Conservation (phyloP, 2,113 vertebrate genomes). For the Canis aureus region DNA sequence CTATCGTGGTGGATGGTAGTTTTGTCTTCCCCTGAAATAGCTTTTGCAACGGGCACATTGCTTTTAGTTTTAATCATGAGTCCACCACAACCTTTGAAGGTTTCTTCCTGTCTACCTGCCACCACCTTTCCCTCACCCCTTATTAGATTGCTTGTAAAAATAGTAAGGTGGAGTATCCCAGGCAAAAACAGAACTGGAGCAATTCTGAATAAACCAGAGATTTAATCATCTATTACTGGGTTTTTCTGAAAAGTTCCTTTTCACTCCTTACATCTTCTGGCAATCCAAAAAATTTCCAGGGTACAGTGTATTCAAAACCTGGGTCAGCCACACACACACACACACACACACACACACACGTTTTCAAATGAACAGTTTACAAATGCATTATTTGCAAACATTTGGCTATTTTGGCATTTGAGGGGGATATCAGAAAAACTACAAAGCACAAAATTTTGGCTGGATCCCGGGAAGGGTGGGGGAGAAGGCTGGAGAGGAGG, state of each 20-base stretch:
- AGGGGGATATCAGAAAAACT: background rate
- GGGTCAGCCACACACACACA: background rate
- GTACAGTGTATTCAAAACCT: background rate
- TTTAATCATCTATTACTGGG: background rate
- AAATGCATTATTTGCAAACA: constrained; percentile 23
- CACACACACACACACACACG: background rate
- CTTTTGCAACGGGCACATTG: background rate
- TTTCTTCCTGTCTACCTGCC: background rate
- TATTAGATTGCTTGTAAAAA: background rate
- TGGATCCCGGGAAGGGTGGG: background rate
- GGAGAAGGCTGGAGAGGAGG: background rate
- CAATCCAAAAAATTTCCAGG: background rate
- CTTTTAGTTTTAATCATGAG: background rate
- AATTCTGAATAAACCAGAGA: background rate
- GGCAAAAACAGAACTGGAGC: background rate
- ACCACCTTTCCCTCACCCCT: background rate
- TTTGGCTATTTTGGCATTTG: background rate
- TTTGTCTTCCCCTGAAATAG: background rate
- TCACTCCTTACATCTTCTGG: background rate
- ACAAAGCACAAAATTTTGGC: background rate
- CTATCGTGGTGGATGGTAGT: background rate
- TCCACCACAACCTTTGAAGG: background rate
- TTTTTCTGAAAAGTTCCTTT: background rate
- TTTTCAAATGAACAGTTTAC: background rate
- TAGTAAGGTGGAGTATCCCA: background rate